Conservation (phyloP, 2,888 invertebrate genomes). For the Tipula unca region DNA sequence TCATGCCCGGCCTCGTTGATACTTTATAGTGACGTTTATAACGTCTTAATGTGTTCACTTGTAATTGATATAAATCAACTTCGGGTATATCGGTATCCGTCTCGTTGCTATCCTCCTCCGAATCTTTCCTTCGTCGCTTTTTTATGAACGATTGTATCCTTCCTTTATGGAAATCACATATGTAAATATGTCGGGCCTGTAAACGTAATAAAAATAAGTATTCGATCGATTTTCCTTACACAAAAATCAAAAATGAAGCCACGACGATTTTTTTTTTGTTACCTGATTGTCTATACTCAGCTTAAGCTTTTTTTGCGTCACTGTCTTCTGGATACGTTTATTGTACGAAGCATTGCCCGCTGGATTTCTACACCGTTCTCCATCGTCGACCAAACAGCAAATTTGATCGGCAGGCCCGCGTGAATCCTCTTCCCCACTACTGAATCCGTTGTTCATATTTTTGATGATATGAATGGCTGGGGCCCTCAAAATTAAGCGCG, state of each 20-base stretch:
- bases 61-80: slow-evolving; percentile 87
- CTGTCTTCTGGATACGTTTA: slow-evolving; percentile 93
- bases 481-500: not conserved
- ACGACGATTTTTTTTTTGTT: slow-evolving; percentile 29
- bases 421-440: slow-evolving; percentile 85
- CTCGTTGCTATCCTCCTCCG: slow-evolving; percentile 89
- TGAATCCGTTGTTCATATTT: slow-evolving; percentile 61
- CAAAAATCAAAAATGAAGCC: not conserved
- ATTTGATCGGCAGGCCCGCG: slow-evolving; percentile 79
- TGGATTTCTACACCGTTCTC: slow-evolving; percentile 73
- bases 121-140: slow-evolving; percentile 84
- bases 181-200: slow-evolving; percentile 89
- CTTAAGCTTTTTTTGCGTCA: slow-evolving; percentile 81
- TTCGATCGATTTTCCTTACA: not conserved
- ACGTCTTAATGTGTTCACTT: slow-evolving; percentile 85
- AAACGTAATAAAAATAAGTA: slow-evolving; percentile 26
- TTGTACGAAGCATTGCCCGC: slow-evolving; percentile 95
- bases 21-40: slow-evolving; percentile 94
- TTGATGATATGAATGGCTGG: not conserved
- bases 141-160: slow-evolving; percentile 93
- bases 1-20: slow-evolving; percentile 80
- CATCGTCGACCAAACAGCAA: slow-evolving; percentile 88
- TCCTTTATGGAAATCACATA: slow-evolving; percentile 93
- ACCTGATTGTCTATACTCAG: slow-evolving; percentile 76
- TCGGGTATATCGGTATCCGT: slow-evolving; percentile 88